Conservation (phyloP, 2,888 invertebrate species). For the Frankliniella fusca region DNA sequence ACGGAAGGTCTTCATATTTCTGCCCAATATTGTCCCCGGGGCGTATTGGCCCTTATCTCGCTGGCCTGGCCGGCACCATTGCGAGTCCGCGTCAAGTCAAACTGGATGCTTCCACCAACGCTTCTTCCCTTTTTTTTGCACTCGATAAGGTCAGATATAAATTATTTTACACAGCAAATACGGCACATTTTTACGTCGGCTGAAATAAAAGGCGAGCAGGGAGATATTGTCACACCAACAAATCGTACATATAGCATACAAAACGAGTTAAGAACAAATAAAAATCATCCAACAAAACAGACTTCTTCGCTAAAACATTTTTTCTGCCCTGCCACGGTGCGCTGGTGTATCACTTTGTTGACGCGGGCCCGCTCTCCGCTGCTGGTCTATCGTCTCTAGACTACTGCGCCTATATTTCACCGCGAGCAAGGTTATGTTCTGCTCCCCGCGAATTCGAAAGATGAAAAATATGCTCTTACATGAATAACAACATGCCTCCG, state of each 20-base stretch:
- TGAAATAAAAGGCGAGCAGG: too few relatives aligned
- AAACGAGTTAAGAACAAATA: background rate
- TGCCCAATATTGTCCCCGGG: background rate
- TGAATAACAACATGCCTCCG: conserved; percentile 3
- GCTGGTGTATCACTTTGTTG: background rate
- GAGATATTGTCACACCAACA: too few relatives aligned
- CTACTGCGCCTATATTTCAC: background rate
- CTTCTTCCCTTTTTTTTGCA: too few relatives aligned
- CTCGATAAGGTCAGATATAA: too few relatives aligned
- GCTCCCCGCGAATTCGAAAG: conserved; percentile 9
- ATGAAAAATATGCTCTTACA: conserved; percentile 19
- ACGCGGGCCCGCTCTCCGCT: background rate
- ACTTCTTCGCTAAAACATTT: background rate
- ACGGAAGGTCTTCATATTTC: conserved; percentile 14
- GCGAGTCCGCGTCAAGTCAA: too few relatives aligned
- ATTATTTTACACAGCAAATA: too few relatives aligned
- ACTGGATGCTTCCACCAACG: too few relatives aligned
- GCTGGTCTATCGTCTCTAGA: background rate
- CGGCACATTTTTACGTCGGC: too few relatives aligned
- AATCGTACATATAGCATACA: too few relatives aligned
- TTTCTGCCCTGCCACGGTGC: background rate
- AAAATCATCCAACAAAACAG: background rate
- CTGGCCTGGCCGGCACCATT: too few relatives aligned
- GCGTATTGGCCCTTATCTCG: background rate
- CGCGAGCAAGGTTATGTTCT: background rate